Evolutionary conservation across 2,113 vertebrate genomes (phyloP).

Genomic region (Leptocoma aspasia): DNA sequence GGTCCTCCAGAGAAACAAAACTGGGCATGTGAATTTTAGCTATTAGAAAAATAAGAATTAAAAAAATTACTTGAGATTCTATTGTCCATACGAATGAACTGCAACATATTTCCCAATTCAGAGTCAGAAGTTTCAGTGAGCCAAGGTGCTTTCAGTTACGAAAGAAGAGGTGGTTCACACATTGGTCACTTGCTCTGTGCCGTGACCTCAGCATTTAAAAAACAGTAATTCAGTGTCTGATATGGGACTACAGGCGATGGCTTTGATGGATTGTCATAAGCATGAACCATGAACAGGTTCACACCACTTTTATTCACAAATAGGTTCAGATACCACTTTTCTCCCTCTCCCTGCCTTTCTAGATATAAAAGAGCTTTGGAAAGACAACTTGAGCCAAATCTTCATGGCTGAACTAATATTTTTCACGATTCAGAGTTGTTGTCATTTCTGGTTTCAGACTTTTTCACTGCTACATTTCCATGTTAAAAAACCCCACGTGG

Average conservation of each 20-base stretch:
- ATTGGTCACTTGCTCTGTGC: not conserved
- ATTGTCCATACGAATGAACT: not conserved
- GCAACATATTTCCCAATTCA: conserved; percentile 1
- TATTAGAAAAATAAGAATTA: not conserved
- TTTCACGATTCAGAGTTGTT: not conserved
- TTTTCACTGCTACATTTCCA: not conserved
- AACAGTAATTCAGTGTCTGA: not conserved
- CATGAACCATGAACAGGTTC: not conserved
- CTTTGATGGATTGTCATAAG: not conserved
- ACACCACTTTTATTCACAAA: not conserved
- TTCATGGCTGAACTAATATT: not conserved
- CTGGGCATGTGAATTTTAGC: not conserved
- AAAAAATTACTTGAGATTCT: not conserved
- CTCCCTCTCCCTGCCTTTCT: not conserved
- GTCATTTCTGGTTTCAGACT: not conserved
- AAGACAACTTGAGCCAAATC: not conserved
- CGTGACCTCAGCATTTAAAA: conserved; percentile 24
- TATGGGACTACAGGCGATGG: conserved; percentile 20
- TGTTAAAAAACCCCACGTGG: fast-evolving
- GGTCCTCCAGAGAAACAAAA: not conserved
- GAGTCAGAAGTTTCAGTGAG: conserved; percentile 21
- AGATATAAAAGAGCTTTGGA: not conserved
- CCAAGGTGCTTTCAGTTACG: not conserved
- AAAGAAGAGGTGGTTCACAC: not conserved
- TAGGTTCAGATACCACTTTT: not conserved